Evolutionary conservation across 1,140 invertebrate species (phyloP).

Genomic region (Diabrotica undecimpunctata): DNA sequence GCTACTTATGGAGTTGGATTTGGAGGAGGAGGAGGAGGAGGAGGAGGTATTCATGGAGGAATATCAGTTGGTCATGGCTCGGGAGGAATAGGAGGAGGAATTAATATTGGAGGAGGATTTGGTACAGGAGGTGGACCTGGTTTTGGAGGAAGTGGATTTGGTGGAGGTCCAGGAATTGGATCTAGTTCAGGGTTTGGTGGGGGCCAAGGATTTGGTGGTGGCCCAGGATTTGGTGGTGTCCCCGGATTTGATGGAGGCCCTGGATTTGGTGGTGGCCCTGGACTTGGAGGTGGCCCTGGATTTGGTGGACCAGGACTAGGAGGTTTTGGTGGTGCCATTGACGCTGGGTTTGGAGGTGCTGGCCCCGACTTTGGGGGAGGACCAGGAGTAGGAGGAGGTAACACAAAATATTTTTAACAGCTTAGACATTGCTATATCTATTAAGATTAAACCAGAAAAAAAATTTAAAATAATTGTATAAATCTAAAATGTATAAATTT

Average conservation of each 20-base stretch:
- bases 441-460: too few relatives aligned
- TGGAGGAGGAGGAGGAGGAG: constrained; percentile 12
- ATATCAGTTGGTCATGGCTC: constrained; percentile 2
- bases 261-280: constrained; percentile 9
- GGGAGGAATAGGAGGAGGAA: not conserved
- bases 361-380: constrained; percentile 3
- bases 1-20: constrained; percentile 28
- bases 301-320: not conserved
- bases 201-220: constrained; percentile 6
- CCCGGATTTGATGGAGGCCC: constrained; percentile 1
- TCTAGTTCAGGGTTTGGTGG: not conserved
- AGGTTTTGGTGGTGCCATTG: constrained; percentile 4
- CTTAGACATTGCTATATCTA: too few relatives aligned
- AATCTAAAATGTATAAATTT: too few relatives aligned
- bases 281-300: constrained; percentile 4
- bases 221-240: constrained; percentile 3
- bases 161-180: constrained; percentile 15
- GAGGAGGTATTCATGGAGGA: not conserved
- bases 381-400: not conserved
- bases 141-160: constrained; percentile 6
- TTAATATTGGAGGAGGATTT: not conserved
- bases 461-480: too few relatives aligned
- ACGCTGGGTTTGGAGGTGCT: constrained; percentile 1
- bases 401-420: too few relatives aligned
- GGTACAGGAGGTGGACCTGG: not conserved